Percentiles rank a stretch among this genome's conserved stretches.
Evolutionary conservation across 2,888 invertebrate genomes (phyloP).

Genomic region (Portevinia maculata): DNA sequence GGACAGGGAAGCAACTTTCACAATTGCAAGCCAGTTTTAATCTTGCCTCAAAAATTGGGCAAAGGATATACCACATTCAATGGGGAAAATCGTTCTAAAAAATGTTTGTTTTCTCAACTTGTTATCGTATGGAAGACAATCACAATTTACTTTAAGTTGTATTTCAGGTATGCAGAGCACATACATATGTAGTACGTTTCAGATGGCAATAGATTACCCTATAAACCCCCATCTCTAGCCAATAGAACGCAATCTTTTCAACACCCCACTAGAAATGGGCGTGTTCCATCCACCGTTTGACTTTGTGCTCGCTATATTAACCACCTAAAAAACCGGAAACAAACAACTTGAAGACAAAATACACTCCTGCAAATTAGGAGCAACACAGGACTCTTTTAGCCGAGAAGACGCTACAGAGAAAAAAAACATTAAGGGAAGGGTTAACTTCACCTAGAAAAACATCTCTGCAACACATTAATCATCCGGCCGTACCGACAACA

Average conservation of each 20-base stretch:
- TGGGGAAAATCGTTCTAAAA: background rate
- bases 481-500: constrained; percentile 50
- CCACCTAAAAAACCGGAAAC: constrained; percentile 70
- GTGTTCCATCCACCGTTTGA: constrained; percentile 65
- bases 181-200: constrained; percentile 4
- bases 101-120: background rate
- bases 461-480: constrained; percentile 58
- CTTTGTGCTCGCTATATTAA: constrained; percentile 56
- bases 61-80: background rate
- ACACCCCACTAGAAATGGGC: constrained; percentile 62
- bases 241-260: constrained; percentile 34
- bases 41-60: background rate
- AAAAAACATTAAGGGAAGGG: constrained; percentile 38
- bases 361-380: constrained; percentile 68
- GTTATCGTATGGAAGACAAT: no score
- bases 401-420: background rate
- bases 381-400: constrained; percentile 17
- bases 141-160: no score
- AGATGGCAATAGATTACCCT: constrained; percentile 22
- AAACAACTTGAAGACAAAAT: constrained; percentile 68
- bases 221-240: constrained; percentile 25
- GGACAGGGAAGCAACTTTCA: no score
- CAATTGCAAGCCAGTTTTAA: background rate
- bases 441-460: constrained; percentile 58
- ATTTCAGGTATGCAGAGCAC: background rate